Evolutionary conservation across 2,888 invertebrate species (phyloP).

Genomic region (Diarsia brunnea): DNA sequence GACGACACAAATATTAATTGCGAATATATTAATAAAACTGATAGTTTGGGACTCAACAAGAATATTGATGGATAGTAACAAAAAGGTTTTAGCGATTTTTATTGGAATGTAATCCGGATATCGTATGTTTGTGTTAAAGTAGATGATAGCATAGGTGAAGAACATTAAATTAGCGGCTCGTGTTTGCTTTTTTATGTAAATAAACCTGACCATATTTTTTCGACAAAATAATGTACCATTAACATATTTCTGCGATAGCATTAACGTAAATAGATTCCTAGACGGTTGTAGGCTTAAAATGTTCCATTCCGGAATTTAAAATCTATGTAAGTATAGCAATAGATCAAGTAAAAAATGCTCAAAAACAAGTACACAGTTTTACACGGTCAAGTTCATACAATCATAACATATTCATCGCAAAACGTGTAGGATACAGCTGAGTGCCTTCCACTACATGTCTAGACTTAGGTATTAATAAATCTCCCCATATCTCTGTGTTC

Average conservation of each 20-base stretch:
- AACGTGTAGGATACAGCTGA: slow-evolving; percentile 54
- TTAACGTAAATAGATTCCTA: slow-evolving; percentile 11
- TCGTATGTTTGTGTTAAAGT: background rate
- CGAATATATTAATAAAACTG: slow-evolving; percentile 79
- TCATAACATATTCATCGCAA: slow-evolving; percentile 57
- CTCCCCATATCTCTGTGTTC: slow-evolving; percentile 51
- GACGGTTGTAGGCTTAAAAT: background rate
- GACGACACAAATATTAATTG: slow-evolving; percentile 80
- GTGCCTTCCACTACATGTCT: slow-evolving; percentile 34
- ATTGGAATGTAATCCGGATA: slow-evolving; percentile 10
- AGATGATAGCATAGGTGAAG: background rate
- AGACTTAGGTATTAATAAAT: slow-evolving; percentile 54
- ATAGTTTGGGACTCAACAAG: slow-evolving; percentile 64
- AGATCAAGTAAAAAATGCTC: slow-evolving; percentile 8
- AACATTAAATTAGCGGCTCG: slow-evolving; percentile 9
- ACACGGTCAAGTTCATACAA: slow-evolving; percentile 29
- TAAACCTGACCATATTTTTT: slow-evolving; percentile 7
- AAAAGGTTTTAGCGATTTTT: slow-evolving; percentile 37
- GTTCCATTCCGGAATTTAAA: background rate
- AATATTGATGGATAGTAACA: slow-evolving; percentile 65
- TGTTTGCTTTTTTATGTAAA: slow-evolving; percentile 28
- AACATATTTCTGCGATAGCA: background rate
- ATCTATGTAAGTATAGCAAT: background rate
- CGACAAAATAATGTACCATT: slow-evolving; percentile 6
- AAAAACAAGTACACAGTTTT: slow-evolving; percentile 23